Evolutionary conservation across 2,888 invertebrate species (phyloP).

Genomic region (Harpagoxenus sublaevis): DNA sequence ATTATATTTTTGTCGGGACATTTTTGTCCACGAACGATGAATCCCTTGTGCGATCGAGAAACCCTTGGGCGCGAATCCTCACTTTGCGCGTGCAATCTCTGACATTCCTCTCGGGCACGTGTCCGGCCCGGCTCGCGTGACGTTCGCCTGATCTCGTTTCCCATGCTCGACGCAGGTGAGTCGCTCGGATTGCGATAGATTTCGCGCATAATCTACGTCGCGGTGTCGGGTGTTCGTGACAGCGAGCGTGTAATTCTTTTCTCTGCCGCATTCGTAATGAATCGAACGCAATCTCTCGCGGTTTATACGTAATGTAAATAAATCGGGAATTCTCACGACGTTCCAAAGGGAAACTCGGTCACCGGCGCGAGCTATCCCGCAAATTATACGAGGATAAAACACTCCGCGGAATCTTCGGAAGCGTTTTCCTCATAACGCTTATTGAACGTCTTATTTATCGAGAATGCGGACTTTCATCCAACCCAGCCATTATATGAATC

Average conservation of each 20-base stretch:
- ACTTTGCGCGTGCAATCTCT: constrained; percentile 22
- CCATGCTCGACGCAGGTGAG: constrained; percentile 5
- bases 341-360: neutral
- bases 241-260: neutral
- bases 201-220: neutral
- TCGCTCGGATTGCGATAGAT: constrained; percentile 1
- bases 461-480: constrained; percentile 10
- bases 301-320: neutral
- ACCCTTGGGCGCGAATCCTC: constrained; percentile 17
- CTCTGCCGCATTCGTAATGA: neutral
- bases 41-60: neutral
- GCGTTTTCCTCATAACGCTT: constrained; percentile 19
- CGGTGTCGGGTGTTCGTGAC: neutral
- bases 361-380: neutral
- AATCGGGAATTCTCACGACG: neutral
- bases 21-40: neutral
- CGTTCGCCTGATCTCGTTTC: constrained; percentile 51
- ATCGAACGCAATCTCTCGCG: neutral
- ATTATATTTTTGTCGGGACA: neutral
- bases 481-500: constrained; percentile 39
- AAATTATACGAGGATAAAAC: constrained; percentile 21
- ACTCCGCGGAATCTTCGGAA: constrained; percentile 1
- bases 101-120: constrained; percentile 55
- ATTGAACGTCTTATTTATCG: constrained; percentile 40
- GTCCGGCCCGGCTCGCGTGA: constrained; percentile 54